These are phyloP conservation scores for Lepidothrix coronata DNA, from an alignment of 2,113 vertebrate species.

Conservation along the genomic window DNA sequence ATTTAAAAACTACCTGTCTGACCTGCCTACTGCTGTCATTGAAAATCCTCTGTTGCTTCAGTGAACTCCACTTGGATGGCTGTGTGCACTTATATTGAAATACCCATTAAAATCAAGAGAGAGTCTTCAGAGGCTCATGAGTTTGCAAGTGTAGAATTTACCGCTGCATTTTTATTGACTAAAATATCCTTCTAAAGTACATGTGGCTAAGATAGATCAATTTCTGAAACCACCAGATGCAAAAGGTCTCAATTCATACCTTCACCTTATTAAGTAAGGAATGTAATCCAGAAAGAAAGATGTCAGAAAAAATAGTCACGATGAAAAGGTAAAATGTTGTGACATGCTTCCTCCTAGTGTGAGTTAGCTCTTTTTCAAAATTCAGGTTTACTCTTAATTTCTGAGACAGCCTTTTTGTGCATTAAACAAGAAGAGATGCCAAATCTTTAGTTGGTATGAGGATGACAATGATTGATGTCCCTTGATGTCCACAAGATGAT, in stretches of 20 bases:
- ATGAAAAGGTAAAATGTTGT: not conserved
- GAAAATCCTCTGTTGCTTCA: not conserved
- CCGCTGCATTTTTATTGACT: not conserved
- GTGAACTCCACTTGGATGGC: not conserved
- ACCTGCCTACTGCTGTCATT: not conserved
- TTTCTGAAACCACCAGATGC: not conserved
- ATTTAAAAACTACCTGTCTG: not conserved
- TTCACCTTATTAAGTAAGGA: not conserved
- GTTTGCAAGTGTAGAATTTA: not conserved
- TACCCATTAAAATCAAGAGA: not conserved
- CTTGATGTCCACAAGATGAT: not conserved
- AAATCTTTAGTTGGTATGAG: not conserved
- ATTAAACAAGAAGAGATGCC: not conserved
- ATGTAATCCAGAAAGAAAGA: not conserved
- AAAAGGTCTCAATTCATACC: not conserved
- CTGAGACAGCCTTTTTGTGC: not conserved
- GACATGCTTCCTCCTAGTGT: not conserved
- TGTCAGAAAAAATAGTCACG: not conserved
- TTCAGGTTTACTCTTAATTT: not conserved
- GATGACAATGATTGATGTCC: not conserved
- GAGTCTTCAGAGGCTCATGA: not conserved
- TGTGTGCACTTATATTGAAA: not conserved
- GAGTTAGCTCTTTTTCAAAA: not conserved
- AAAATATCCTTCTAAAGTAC: not conserved
- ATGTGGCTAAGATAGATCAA: accelerated